Percentiles rank a stretch among this genome's conserved stretches.
phyloP scores from a whole-genome alignment of 2,113 vertebrate species.

The Mustelus asterias region DNA sequence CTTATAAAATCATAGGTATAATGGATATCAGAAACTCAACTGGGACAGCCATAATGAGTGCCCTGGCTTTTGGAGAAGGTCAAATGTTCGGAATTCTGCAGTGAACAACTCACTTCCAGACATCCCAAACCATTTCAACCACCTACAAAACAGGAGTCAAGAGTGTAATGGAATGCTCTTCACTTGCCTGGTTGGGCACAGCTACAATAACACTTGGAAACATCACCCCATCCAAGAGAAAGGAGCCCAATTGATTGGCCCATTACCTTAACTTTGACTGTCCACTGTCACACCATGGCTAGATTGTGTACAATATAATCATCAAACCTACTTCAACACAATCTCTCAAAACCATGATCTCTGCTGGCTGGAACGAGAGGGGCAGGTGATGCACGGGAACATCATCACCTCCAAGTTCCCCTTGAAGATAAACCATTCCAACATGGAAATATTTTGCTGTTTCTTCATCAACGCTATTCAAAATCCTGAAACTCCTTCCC shows the following conservation, averaged over 20 bases:
- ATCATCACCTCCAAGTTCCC: background rate
- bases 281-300: background rate
- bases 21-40: background rate
- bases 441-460: background rate
- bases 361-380: background rate
- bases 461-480: background rate
- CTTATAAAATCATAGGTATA: background rate
- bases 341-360: background rate
- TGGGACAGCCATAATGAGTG: background rate
- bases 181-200: background rate
- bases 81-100: background rate
- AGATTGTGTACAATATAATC: background rate
- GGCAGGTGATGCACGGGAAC: background rate
- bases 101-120: background rate
- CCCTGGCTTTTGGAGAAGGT: background rate
- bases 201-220: background rate
- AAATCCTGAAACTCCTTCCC: background rate
- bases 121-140: background rate
- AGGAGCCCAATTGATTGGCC: background rate
- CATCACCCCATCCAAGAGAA: background rate
- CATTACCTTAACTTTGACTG: background rate
- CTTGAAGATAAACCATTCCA: background rate
- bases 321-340: background rate
- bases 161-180: background rate
- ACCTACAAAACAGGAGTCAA: background rate